phyloP scores from a whole-genome alignment of 2,113 vertebrate genomes.

The Anoura caudifer region DNA sequence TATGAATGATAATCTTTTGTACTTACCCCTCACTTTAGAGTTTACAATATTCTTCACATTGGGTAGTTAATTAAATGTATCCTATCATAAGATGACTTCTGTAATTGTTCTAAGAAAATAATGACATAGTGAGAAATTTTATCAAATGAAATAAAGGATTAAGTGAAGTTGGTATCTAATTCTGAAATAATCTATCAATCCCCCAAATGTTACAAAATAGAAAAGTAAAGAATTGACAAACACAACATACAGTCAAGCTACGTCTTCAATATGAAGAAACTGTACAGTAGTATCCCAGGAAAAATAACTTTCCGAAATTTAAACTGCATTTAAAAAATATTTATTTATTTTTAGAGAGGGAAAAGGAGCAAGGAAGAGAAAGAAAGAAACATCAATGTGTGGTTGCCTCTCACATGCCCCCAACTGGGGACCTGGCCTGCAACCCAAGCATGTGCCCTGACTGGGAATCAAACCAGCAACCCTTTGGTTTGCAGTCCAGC shows the following conservation, averaged over 20 bases:
- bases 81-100: conserved; percentile 11
- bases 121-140: conserved; percentile 40
- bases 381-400: no score
- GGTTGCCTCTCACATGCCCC: no score
- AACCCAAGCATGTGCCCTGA: no score
- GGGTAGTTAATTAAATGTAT: conserved; percentile 41
- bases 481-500: no score
- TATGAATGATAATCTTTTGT: neutral
- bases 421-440: no score
- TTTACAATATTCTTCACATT: neutral
- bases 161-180: neutral
- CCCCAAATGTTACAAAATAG: neutral
- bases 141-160: neutral
- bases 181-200: conserved; percentile 30
- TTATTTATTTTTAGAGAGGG: no score
- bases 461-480: no score
- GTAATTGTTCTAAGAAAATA: conserved; percentile 55
- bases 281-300: neutral
- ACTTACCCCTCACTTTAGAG: neutral
- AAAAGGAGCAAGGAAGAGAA: no score
- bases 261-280: neutral
- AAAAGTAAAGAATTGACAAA: neutral
- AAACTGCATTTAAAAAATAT: neutral
- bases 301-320: neutral
- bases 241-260: neutral